Percentiles rank a stretch among this genome's conserved stretches.
These are phyloP conservation scores for Xanthorhoe spadicearia DNA, from an alignment of 2,888 invertebrate species.

Conservation along the genomic window DNA sequence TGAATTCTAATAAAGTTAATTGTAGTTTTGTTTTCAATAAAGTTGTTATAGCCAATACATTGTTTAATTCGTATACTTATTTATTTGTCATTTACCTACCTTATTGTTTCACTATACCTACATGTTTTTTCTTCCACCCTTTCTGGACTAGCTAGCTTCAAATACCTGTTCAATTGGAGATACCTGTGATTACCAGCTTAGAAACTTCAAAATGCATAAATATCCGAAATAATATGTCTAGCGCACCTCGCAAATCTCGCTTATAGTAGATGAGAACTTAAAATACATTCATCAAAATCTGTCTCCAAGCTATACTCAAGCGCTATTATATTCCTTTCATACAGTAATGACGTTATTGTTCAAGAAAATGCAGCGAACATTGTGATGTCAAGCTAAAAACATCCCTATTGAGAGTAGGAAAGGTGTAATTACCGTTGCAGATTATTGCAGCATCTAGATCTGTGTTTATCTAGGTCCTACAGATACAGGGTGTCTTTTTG, in stretches of 20 bases:
- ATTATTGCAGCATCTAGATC: constrained; percentile 21
- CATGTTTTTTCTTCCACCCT: too few relatives aligned
- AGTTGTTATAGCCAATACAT: neutral
- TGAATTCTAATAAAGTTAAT: neutral
- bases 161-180: too few relatives aligned
- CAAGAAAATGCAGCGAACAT: constrained; percentile 27
- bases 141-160: too few relatives aligned
- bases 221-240: too few relatives aligned
- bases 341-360: constrained; percentile 34
- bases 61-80: neutral
- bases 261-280: too few relatives aligned
- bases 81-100: too few relatives aligned
- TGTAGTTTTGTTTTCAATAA: neutral
- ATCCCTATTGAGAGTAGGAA: constrained; percentile 6
- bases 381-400: constrained; percentile 15
- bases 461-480: constrained; percentile 2
- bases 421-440: constrained; percentile 25
- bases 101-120: too few relatives aligned
- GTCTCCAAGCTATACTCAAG: neutral
- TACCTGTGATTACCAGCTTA: too few relatives aligned
- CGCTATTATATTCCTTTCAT: constrained; percentile 23
- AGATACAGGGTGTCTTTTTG: constrained; percentile 16
- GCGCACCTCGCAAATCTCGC: too few relatives aligned
- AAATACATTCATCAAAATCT: neutral
- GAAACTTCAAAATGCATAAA: too few relatives aligned